phyloP scores from a whole-genome alignment of 2,113 vertebrate genomes.

The Ctenomys sociabilis region DNA sequence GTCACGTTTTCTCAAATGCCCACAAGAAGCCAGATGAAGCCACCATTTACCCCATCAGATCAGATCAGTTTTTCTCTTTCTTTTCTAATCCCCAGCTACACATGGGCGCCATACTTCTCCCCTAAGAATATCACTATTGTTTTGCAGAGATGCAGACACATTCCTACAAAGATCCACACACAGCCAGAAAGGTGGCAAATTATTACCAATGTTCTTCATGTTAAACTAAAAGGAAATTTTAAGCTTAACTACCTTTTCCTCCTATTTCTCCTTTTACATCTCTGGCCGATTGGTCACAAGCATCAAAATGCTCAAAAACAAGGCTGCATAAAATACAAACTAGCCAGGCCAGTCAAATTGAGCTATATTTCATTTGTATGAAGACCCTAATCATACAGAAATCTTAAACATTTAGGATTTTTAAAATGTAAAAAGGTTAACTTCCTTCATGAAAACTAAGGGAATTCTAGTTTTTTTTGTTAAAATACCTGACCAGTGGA shows the following conservation, averaged over 20 bases:
- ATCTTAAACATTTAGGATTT: neutral
- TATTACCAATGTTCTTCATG: neutral
- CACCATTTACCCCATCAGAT: neutral
- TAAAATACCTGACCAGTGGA: conserved; percentile 20
- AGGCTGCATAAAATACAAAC: neutral
- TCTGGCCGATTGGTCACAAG: neutral
- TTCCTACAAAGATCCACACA: neutral
- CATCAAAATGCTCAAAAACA: conserved; percentile 24
- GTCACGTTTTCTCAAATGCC: conserved; percentile 40
- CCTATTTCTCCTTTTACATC: conserved; percentile 23
- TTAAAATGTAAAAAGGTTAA: neutral
- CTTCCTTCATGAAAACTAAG: conserved; percentile 16
- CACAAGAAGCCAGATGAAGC: neutral
- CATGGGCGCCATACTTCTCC: neutral
- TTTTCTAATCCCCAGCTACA: neutral
- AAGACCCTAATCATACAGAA: neutral
- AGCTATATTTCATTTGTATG: neutral
- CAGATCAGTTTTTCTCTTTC: neutral
- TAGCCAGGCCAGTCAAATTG: neutral
- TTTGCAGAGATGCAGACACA: neutral
- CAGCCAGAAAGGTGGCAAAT: neutral
- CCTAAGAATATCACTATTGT: neutral
- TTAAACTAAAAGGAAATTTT: neutral
- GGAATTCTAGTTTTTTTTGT: conserved; percentile 41
- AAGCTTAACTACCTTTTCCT: neutral